Evolutionary conservation across 64 coral and sea anemone genomes (phyloP), one percentile per base, ranked within the genome.

Genomic region (Platygyra sinensis): DNA sequence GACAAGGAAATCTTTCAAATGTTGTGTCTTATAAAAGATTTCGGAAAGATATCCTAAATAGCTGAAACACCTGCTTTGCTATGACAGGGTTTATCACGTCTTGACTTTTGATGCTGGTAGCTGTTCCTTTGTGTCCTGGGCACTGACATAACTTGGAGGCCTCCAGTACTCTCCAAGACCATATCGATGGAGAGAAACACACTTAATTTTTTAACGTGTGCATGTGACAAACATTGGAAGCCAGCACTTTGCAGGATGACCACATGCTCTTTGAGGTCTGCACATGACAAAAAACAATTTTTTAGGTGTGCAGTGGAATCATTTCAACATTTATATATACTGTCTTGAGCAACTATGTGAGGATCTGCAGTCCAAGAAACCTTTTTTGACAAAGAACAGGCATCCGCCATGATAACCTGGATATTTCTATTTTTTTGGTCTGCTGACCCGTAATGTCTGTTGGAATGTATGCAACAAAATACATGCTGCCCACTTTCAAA

Each of bases 271-370:
- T 78, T 90, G 19, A 80, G 78, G 24, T 90, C 72, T 31, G 46
- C 62, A 31, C 22, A 73, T 31, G 80, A 86, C 50, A 80, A 51
- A 72, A 57, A 77, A 78, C 82, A 93, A 38, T 52, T 87, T 59
- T 79, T 64, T 30, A 79, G 61, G 54, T 92, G 90, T 65, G 60
- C 72, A 85, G 38, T 91, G 18, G 86, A 19, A 74, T 91, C 67
- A 61, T 91, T 71, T 33, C 65, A 30, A 62, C 90, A 91, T 64
- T 39, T 81, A 92, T 30, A 83, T 49, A 73, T 19, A 83, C 67
- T 10, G 73, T 60, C 36, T 83, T 46, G 80, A 42, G 24, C 82
- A 54, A 10, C 90, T 73, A 33, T 62, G 54, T 62, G 80, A 92
- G 31, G 78, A 52, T 57, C 89, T 49, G n/a, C 89, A 91, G 19